Conservation (phyloP, 1,140 invertebrate genomes). For the Papilio machaon region DNA sequence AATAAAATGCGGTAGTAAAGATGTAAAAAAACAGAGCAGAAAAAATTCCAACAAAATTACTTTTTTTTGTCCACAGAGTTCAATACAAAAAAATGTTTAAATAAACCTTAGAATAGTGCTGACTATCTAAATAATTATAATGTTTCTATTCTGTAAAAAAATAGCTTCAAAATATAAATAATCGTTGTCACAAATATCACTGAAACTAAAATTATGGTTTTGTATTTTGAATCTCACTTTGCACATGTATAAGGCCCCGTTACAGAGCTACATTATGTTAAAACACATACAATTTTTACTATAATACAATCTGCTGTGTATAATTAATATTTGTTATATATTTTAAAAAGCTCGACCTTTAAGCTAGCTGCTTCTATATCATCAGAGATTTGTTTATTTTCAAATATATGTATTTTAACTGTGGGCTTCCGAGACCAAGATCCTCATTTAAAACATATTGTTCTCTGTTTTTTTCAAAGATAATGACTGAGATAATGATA, state of each 20-base stretch:
- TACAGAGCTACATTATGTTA: conserved; percentile 24
- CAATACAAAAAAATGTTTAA: background rate
- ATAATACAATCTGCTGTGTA: conserved; percentile 36
- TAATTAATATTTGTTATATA: conserved; percentile 31
- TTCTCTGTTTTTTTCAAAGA: too few relatives aligned
- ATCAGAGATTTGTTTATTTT: conserved; percentile 19
- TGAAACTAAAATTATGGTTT: conserved; percentile 27
- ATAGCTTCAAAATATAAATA: background rate
- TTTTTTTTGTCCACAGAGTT: background rate
- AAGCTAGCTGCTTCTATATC: conserved; percentile 27
- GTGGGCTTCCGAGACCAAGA: too few relatives aligned
- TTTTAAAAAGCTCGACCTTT: conserved; percentile 27
- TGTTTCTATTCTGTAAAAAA: conserved; percentile 20
- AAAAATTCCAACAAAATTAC: background rate
- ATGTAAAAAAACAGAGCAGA: background rate
- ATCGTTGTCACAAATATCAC: conserved; percentile 35
- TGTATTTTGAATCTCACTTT: conserved; percentile 12
- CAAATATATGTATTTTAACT: conserved; percentile 6
- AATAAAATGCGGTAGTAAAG: too few relatives aligned
- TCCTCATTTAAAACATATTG: too few relatives aligned
- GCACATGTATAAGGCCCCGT: conserved; percentile 1
- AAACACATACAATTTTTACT: conserved; percentile 24
- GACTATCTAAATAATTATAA: background rate
- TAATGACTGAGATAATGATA: too few relatives aligned
- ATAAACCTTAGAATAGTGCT: background rate